Conservation (phyloP, 2,113 vertebrate species). For the Pedionomus torquatus region DNA sequence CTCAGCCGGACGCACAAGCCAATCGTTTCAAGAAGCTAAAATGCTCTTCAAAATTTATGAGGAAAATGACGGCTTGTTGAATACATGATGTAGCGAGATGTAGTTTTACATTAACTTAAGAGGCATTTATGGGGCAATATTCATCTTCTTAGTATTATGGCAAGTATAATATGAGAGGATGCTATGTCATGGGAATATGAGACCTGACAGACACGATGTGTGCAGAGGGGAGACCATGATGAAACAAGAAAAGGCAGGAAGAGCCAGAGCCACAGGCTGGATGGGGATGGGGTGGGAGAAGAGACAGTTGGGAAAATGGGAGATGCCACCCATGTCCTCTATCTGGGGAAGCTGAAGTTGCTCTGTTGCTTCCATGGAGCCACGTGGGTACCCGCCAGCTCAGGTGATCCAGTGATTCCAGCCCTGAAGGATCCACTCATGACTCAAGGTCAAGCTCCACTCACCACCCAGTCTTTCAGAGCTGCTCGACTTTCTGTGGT, state of each 20-base stretch:
- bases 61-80: slow-evolving; percentile 72
- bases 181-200: slow-evolving; percentile 51
- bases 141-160: slow-evolving; percentile 66
- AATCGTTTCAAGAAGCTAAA: slow-evolving; percentile 62
- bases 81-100: slow-evolving; percentile 71
- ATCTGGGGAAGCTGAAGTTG: neutral
- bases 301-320: neutral
- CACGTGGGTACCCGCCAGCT: neutral
- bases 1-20: slow-evolving; percentile 49
- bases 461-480: neutral
- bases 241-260: neutral
- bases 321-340: neutral
- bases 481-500: neutral
- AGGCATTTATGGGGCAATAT: slow-evolving; percentile 75
- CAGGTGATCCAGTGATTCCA: neutral
- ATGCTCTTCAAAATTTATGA: slow-evolving; percentile 71
- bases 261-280: neutral
- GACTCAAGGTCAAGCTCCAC: neutral
- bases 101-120: slow-evolving; percentile 76
- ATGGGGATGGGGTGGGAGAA: neutral
- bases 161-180: slow-evolving; percentile 59
- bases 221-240: neutral
- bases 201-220: slow-evolving; percentile 18
- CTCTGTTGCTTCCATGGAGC: neutral
- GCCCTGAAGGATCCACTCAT: neutral